Evolutionary conservation across 2,888 invertebrate genomes (phyloP).

Genomic region (Pinctada fucata): DNA sequence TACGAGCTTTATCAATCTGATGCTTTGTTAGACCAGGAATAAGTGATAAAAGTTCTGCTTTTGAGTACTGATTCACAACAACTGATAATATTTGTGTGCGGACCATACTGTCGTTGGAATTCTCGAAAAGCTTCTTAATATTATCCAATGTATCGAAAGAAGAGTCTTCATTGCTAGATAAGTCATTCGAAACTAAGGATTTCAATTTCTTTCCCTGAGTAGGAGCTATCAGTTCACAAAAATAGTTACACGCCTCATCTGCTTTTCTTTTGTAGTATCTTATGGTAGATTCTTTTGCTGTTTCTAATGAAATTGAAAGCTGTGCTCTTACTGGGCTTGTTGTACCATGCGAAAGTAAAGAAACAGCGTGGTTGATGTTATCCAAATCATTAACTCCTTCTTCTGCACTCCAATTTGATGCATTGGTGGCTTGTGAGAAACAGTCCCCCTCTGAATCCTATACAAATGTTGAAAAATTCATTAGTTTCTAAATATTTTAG

Average conservation of each 20-base stretch:
- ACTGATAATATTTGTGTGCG: conserved; percentile 14
- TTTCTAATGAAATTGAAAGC: not conserved
- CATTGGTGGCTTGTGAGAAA: not conserved
- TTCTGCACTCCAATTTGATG: conserved; percentile 9
- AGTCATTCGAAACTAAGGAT: not conserved
- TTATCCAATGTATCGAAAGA: not conserved
- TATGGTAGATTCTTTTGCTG: conserved; percentile 1
- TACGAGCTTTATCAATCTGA: conserved; percentile 10
- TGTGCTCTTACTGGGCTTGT: not conserved
- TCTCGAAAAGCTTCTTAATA: conserved; percentile 5
- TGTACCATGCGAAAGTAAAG: not conserved
- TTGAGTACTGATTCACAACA: not conserved
- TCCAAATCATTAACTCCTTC: not conserved
- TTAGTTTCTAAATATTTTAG: too few species aligned
- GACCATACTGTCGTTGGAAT: not conserved
- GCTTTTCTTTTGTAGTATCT: conserved; percentile 23
- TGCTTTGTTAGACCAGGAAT: conserved; percentile 16
- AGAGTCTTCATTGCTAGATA: not conserved
- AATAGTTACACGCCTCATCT: not conserved
- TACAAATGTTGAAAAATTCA: not conserved
- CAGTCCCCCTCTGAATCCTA: not conserved
- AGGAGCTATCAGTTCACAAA: conserved; percentile 15
- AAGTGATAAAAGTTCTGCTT: not conserved
- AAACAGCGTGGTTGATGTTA: not conserved
- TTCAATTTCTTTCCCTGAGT: conserved; percentile 3